Conservation (phyloP, 2,113 vertebrate species). For the Pimephales promelas region DNA sequence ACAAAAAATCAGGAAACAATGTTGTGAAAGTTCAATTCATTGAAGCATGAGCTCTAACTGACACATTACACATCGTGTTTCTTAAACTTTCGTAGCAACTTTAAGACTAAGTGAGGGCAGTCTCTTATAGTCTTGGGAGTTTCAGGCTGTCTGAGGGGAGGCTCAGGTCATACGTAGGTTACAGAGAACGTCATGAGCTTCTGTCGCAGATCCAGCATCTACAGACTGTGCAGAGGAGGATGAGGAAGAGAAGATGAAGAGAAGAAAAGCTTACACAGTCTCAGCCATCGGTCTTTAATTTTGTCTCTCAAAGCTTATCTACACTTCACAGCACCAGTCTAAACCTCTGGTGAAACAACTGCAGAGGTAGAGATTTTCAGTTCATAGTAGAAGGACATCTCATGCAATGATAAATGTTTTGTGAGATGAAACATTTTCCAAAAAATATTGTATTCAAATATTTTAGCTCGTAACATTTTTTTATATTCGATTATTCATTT, state of each 20-base stretch:
- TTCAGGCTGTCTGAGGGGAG: background rate
- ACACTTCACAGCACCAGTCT: background rate
- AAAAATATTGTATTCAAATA: background rate
- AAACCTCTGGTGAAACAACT: background rate
- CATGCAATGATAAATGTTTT: background rate
- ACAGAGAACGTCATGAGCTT: background rate
- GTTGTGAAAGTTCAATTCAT: background rate
- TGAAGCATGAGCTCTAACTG: background rate
- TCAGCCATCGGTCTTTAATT: background rate
- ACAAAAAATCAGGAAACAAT: background rate
- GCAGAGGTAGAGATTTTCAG: background rate
- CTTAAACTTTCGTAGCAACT: background rate
- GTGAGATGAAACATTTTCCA: background rate
- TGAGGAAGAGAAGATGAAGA: conserved; percentile 1
- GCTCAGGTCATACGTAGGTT: background rate
- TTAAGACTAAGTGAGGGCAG: background rate
- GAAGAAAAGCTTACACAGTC: conserved; percentile 2
- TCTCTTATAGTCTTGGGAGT: conserved; percentile 16
- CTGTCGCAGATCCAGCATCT: conserved; percentile 17
- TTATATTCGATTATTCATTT: no score
- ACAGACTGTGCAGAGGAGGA: conserved; percentile 23
- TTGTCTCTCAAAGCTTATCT: conserved; percentile 11
- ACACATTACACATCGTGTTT: background rate
- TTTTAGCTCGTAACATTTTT: background rate
- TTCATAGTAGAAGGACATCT: background rate